A percentile compares a stretch with the other conserved stretches of the same genome.
Evolutionary conservation across 2,888 invertebrate genomes (phyloP).

Genomic region (Scelioninae gen. 2): DNA sequence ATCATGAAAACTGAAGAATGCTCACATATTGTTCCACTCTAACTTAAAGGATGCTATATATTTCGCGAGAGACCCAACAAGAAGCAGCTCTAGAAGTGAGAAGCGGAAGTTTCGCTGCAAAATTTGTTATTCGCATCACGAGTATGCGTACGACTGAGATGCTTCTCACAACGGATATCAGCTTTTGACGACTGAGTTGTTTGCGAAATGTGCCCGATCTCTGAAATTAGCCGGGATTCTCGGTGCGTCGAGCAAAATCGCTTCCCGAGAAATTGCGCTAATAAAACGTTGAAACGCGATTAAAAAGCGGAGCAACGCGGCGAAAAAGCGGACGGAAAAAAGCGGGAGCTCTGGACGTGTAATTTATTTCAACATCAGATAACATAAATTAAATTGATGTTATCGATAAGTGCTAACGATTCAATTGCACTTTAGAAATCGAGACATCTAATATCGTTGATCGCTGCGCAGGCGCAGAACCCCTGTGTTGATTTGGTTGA

Average conservation of each 20-base stretch:
- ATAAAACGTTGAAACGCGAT: slow-evolving; percentile 6
- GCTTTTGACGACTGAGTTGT: slow-evolving; percentile 45
- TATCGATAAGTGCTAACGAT: slow-evolving; percentile 3
- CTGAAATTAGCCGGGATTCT: slow-evolving; percentile 22
- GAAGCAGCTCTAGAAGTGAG: slow-evolving; percentile 17
- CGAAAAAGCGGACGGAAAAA: neutral
- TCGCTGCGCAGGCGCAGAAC: neutral
- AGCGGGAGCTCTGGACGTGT: neutral
- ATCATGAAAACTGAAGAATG: slow-evolving; percentile 7
- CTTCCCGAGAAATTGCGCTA: slow-evolving; percentile 4
- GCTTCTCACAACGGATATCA: slow-evolving; percentile 35
- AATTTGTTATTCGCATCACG: slow-evolving; percentile 47
- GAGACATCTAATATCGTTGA: neutral
- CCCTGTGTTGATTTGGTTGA: neutral
- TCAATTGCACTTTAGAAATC: neutral
- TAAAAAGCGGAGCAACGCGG: neutral
- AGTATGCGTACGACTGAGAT: slow-evolving; percentile 29
- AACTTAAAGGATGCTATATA: slow-evolving; percentile 19
- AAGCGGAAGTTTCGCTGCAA: slow-evolving; percentile 32
- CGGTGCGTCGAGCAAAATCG: slow-evolving; percentile 7
- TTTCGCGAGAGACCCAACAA: slow-evolving; percentile 11
- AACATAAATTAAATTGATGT: slow-evolving; percentile 10
- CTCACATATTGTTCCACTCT: slow-evolving; percentile 13
- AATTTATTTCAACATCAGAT: slow-evolving; percentile 11
- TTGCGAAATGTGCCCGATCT: slow-evolving; percentile 41